phyloP scores from a whole-genome alignment of 53 echinoderm and acorn worm species.

The Arbacia lixula region DNA sequence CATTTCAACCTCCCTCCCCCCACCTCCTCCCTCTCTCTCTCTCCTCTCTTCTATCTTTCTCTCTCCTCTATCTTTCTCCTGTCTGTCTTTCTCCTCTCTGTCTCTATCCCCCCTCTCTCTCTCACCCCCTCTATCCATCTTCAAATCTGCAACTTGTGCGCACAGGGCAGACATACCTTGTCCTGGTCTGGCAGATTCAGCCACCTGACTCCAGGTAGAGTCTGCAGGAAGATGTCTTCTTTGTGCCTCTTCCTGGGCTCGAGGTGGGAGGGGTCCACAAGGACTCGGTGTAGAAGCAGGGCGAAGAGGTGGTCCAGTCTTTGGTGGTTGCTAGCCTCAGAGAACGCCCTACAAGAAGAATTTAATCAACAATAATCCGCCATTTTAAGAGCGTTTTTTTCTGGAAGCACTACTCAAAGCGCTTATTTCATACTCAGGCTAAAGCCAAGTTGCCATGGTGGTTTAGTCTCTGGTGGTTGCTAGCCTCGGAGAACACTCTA shows the following conservation, averaged over 20 bases:
- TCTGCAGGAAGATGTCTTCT: conserved; percentile 82
- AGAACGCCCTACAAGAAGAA: conserved; percentile 71
- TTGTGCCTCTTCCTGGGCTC: conserved; percentile 66
- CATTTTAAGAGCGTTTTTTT: too few relatives aligned
- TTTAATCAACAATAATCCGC: background rate
- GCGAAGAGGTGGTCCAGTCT: conserved; percentile 91
- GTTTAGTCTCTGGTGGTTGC: conserved; percentile 79
- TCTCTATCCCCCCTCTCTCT: too few relatives aligned
- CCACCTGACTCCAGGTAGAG: conserved; percentile 92
- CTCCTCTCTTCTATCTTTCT: too few relatives aligned
- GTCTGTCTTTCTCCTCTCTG: too few relatives aligned
- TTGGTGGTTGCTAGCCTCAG: conserved; percentile 70
- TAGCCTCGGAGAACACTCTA: conserved; percentile 81
- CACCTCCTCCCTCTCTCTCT: too few relatives aligned
- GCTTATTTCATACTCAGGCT: too few relatives aligned
- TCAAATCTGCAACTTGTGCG: too few relatives aligned
- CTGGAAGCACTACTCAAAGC: too few relatives aligned
- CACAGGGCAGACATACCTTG: conserved; percentile 69
- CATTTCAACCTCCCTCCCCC: too few relatives aligned
- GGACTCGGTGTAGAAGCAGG: conserved; percentile 81
- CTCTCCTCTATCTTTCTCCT: too few relatives aligned
- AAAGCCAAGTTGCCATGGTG: too few relatives aligned
- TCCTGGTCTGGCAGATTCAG: conserved; percentile 88
- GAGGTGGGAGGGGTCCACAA: conserved; percentile 54
- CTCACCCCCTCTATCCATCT: too few relatives aligned